Evolutionary conservation across 2,797 vertebrate species (phyloP).

Genomic region (Melanotaenia nigrans): DNA sequence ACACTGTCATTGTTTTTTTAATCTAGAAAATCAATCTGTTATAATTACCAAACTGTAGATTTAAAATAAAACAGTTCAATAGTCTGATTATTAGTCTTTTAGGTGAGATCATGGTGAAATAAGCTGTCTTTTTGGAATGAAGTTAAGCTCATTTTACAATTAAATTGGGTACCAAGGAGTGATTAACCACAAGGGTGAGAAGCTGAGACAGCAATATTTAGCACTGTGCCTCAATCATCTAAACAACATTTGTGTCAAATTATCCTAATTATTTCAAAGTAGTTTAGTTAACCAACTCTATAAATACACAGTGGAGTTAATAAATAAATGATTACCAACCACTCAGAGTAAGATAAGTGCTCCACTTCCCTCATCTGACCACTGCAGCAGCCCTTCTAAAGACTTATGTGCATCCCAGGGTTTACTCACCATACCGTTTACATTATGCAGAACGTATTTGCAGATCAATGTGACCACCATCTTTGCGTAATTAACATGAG

Average conservation of each 20-base stretch:
- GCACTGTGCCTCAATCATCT: not conserved
- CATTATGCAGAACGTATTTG: conserved; percentile 63
- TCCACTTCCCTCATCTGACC: conserved; percentile 11
- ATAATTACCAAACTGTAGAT: not conserved
- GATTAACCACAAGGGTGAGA: not conserved
- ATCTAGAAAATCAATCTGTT: conserved; percentile 13
- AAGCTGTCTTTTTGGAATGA: too few relatives aligned
- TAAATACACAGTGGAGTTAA: conserved; percentile 9
- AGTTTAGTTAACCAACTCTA: conserved; percentile 4
- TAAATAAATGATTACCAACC: conserved; percentile 17
- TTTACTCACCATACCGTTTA: conserved; percentile 58
- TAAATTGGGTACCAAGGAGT: too few relatives aligned
- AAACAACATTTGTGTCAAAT: not conserved
- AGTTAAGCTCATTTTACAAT: too few relatives aligned
- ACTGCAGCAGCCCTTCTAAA: conserved; percentile 8
- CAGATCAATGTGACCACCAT: conserved; percentile 72
- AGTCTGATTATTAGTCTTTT: not conserved
- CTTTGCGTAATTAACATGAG: conserved; percentile 79
- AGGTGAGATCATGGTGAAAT: not conserved
- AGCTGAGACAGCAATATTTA: not conserved
- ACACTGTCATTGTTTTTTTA: conserved; percentile 4
- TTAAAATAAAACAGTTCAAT: not conserved
- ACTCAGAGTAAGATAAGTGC: conserved; percentile 1
- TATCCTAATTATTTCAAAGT: not conserved
- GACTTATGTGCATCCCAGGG: conserved; percentile 23